Evolutionary conservation across 2,888 invertebrate genomes (phyloP), one percentile per base, ranked within the genome.

Genomic region (Synergus japonicus): DNA sequence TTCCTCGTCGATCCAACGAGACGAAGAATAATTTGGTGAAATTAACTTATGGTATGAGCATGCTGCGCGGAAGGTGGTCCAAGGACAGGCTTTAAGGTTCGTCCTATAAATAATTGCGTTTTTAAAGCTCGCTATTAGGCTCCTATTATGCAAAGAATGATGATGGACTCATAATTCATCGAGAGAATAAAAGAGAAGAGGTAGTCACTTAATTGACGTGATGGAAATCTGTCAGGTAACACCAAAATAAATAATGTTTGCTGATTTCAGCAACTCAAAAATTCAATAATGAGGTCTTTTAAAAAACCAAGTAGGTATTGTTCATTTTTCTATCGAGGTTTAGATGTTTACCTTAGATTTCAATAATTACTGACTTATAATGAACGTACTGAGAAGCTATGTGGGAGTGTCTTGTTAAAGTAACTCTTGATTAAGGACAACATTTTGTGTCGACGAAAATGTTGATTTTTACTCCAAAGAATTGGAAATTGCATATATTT

Each of bases 141-240:
- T 73, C 54, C 73, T 73, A 73, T 73, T 73, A 73, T 73, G 73
- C 73, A 37, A 73, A 54, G 29, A 73, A 73, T 37, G n/a, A 73
- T n/a, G 54, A 54, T 58, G 41, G 10, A 73, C 54, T 73, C 54
- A 54, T 54, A 41, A 54, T 73, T 73, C 49, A 54, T 15, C 29
- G 49, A 49, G 46, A 69, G 29, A 69, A 46, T 54, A 29, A 58
- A 54, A 54, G 49, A 49, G 73, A 37, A 29, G 22, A 49, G 54
- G 37, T 29, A 15, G 49, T 49, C 37, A 41, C 73, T 54, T 73
- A 49, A 54, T 54, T 49, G 49, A 73, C 49, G 54, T 73, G 49
- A 41, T 54, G 49, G n/a, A 73, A 54, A 54, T 54, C 49, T 73
- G 73, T 73, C 73, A 54, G 73, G 12, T 37, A 5, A 54, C 37